A percentile compares a stretch with the other conserved stretches of the same genome.
Evolutionary conservation across 2,888 invertebrate species (phyloP).

Genomic region (Marasmarcha lunaedactyla): DNA sequence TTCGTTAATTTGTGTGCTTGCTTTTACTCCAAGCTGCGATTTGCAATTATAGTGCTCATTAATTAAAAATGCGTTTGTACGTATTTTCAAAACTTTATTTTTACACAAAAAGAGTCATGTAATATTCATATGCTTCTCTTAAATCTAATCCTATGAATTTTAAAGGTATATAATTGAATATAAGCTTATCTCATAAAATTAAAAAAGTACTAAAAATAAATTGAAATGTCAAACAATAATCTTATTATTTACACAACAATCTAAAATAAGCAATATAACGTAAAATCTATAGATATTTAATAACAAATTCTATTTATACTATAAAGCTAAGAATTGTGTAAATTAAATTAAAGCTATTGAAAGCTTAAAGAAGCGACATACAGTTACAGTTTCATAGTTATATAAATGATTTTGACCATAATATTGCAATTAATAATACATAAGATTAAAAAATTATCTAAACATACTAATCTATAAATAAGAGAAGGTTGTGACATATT

Average conservation of each 20-base stretch:
- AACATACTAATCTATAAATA: too few species aligned
- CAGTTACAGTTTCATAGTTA: slow-evolving; percentile 10
- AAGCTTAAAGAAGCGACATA: slow-evolving; percentile 20
- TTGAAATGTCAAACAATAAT: slow-evolving; percentile 42
- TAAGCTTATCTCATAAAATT: slow-evolving; percentile 31
- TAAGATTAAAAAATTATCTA: background rate
- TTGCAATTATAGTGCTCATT: too few species aligned
- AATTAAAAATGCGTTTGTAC: too few species aligned
- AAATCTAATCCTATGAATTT: slow-evolving; percentile 36
- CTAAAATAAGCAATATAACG: slow-evolving; percentile 40
- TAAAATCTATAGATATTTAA: slow-evolving; percentile 44
- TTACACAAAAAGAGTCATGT: slow-evolving; percentile 53
- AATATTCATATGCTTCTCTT: slow-evolving; percentile 44
- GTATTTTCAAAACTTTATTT: slow-evolving; percentile 52
- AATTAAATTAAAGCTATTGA: slow-evolving; percentile 22
- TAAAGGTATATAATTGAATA: slow-evolving; percentile 28
- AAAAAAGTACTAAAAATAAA: slow-evolving; percentile 38
- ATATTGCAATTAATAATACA: background rate
- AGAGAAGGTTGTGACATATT: too few species aligned
- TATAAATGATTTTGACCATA: slow-evolving; percentile 4
- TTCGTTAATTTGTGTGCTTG: too few species aligned
- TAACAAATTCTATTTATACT: slow-evolving; percentile 43
- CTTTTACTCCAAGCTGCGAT: too few species aligned
- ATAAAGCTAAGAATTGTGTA: slow-evolving; percentile 20
- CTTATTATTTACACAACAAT: slow-evolving; percentile 61